Evolutionary conservation across 2,888 invertebrate genomes (phyloP), one percentile per base, ranked within the genome.

Genomic region (Ochropleura plecta): DNA sequence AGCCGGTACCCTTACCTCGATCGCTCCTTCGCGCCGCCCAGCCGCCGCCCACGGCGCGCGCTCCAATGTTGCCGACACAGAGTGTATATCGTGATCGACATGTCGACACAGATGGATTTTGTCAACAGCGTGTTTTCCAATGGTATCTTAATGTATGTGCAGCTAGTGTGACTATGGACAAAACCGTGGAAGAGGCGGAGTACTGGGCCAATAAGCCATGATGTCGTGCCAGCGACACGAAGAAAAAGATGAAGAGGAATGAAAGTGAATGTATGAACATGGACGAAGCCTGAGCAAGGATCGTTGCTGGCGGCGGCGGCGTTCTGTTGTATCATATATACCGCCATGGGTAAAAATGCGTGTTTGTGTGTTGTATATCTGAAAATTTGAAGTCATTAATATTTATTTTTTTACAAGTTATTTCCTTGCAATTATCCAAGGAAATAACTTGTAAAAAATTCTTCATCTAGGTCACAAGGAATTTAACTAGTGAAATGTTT

Each of bases 1-100:
- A 96, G 96, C 96, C 95, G 94, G 95, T 95, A 95, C 96, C 95
- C 96, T 96, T 95, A 96, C 96, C 96, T 96, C 96, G 95, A 94
- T 95, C 95, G 95, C 94, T 94, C 95, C 95, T 95, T 95, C 94
- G 94, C 94, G 93, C 93, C 92, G 90, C 92, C 91, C 90, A 86
- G 87, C 90, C 94, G 89, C 92, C 93, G 90, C 91, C 92, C 92
- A 90, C 81, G 85, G 88, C 55, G 69, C 79, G 85, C 76, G 73
- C 66, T 88, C 84, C 89, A 89, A 75, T 81, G 73, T 57, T 71
- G 65, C 77, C 66, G 60, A 73, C 70, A 71, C 57, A 66, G n/a
- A n/a, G 6, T 10, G 62, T 20, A 42, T 16, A 30, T 30, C 30
- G 8, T 0, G 6, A 68, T 70, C 78, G 81, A 74, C 83, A 80